Evolutionary conservation across 2,797 vertebrate genomes (phyloP).

Genomic region (Percopsis omiscomaycus): DNA sequence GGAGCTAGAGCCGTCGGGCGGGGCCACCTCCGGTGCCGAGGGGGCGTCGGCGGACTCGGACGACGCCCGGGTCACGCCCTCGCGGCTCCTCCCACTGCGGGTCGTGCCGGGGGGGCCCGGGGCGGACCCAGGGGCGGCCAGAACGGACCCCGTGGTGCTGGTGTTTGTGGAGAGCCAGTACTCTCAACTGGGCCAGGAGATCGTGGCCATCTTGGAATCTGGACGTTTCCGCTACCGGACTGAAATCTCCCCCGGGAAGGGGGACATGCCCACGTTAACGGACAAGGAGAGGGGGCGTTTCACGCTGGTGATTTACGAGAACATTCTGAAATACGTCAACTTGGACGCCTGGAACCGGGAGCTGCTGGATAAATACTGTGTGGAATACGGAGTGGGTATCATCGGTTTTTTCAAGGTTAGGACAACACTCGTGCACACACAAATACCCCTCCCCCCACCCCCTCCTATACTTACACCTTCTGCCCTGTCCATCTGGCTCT

Average conservation of each 20-base stretch:
- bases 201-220: slow-evolving; percentile 96
- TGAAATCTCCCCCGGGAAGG: slow-evolving; percentile 96
- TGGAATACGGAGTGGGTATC: slow-evolving; percentile 97
- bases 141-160: slow-evolving; percentile 93
- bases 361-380: slow-evolving; percentile 98
- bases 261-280: slow-evolving; percentile 96
- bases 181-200: slow-evolving; percentile 97
- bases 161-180: slow-evolving; percentile 99
- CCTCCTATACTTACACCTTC: slow-evolving; percentile 64
- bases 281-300: slow-evolving; percentile 96
- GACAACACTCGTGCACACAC: slow-evolving; percentile 39
- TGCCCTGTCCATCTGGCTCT: slow-evolving; percentile 74
- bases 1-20: slow-evolving; percentile 88
- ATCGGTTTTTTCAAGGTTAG: slow-evolving; percentile 98
- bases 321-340: slow-evolving; percentile 97
- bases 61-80: slow-evolving; percentile 86
- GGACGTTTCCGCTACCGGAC: slow-evolving; percentile 95
- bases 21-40: slow-evolving; percentile 74
- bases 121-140: slow-evolving; percentile 76
- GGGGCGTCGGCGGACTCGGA: slow-evolving; percentile 79
- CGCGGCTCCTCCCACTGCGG: slow-evolving; percentile 84
- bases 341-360: slow-evolving; percentile 98
- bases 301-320: slow-evolving; percentile 95
- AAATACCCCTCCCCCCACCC: slow-evolving; percentile 1
- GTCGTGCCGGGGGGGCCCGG: slow-evolving; percentile 61